Conservation (phyloP, 2,113 vertebrate genomes). For the Canis aureus region DNA sequence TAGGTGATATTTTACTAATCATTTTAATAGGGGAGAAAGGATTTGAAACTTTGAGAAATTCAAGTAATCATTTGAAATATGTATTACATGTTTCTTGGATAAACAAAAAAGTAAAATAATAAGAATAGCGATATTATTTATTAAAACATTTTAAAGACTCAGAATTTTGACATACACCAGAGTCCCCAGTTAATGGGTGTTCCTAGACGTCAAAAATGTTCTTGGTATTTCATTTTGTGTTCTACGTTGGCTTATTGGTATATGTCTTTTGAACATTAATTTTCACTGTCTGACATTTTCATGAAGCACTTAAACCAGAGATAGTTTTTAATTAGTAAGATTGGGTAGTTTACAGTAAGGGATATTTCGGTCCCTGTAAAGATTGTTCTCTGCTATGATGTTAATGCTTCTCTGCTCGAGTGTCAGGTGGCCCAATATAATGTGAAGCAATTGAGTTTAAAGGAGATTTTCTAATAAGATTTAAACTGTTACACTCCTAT, state of each 20-base stretch:
- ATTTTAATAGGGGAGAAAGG: not conserved
- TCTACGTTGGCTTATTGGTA: conserved; percentile 45
- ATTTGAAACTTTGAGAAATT: conserved; percentile 47
- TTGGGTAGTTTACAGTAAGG: conserved; percentile 66
- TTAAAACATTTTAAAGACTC: conserved; percentile 52
- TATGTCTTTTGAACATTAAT: conserved; percentile 53
- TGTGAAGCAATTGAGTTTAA: conserved; percentile 70
- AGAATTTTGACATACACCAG: conserved; percentile 33
- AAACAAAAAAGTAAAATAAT: conserved; percentile 11
- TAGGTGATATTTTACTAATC: not conserved
- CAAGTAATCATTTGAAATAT: not conserved
- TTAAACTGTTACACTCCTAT: conserved; percentile 41
- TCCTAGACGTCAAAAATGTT: not conserved
- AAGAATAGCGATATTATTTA: not conserved
- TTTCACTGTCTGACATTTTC: conserved; percentile 69
- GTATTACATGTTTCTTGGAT: conserved; percentile 23
- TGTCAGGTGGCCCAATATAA: conserved; percentile 63
- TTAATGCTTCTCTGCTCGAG: conserved; percentile 39
- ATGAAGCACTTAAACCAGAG: conserved; percentile 67
- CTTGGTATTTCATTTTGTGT: conserved; percentile 23
- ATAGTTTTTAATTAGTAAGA: conserved; percentile 70
- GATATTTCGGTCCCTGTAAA: conserved; percentile 64
- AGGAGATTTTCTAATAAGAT: conserved; percentile 64
- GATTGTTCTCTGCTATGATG: conserved; percentile 55
- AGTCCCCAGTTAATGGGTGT: conserved; percentile 25